Base-by-base conservation (phyloP, 1,140 invertebrate genomes). In the Hycleus cichorii region DNA sequence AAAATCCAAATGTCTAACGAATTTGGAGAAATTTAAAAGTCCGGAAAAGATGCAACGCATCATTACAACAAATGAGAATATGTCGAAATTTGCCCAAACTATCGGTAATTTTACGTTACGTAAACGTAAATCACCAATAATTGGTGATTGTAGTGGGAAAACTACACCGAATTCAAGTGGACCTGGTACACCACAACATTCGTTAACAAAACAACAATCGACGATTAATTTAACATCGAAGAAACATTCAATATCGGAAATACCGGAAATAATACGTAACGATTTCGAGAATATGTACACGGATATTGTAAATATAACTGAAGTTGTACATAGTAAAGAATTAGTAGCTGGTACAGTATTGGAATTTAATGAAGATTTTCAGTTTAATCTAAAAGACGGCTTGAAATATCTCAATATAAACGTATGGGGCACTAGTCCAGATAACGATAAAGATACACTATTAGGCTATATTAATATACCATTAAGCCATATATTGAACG, bases 391-490 rank as follows among this genome's bases (percentile, higher is more conserved):
- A 73, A 86, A 76, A 78, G 83, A 72, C 70, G 87, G 74, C 64
- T 82, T 81, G 67, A 85, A 82, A 55, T 94, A 86, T 74, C 76
- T 94, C 40, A 94, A 93, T 74, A 74, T 94, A 1, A 90, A 90
- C 59, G 83, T 93, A 0, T 93, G 90, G 89, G 71, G 77, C 0
- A 80, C 81, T 7, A 53, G 58, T 6, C 45, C 53, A 9, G 57
- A 65, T 9, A n/a, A 38, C 26, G 54, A 62, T 12, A 64, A 84
- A 4, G 83, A 87, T 58, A 76, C 81, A 25, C 72, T 91, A 43
- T 68, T 91, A 48, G 90, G 89, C 27, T 89, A 91, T 72, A 79
- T 91, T 26, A 93, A 90, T 70, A 81, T 93, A 59, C 86, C 90
- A 0, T 72, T 93, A 40, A 79, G 81, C 54, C 81, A 89, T 61